These are phyloP conservation scores for Brachymystax lenok DNA, from an alignment of 2,797 vertebrate species.

Conservation along the genomic window DNA sequence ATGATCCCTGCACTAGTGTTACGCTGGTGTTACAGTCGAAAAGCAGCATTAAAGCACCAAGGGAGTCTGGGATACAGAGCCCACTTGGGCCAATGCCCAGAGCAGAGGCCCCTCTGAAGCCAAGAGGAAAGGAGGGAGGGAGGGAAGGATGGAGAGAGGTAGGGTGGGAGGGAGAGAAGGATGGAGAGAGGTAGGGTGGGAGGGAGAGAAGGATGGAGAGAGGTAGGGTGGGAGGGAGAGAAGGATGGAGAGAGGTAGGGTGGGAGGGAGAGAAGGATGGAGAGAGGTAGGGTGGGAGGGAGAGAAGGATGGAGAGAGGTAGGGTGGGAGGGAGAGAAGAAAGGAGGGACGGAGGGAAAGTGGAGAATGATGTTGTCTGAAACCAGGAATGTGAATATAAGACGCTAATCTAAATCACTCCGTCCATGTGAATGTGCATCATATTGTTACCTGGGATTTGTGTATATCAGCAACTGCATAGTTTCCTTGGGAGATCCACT, in stretches of 20 bases:
- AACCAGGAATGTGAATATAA: neutral
- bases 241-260: neutral
- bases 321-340: neutral
- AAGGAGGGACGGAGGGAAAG: neutral
- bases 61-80: constrained; percentile 40
- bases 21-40: too few species aligned
- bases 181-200: neutral
- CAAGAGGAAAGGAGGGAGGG: constrained; percentile 9
- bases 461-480: constrained; percentile 86
- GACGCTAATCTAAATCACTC: too few species aligned
- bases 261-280: neutral
- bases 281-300: neutral
- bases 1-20: too few species aligned
- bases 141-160: neutral
- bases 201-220: neutral
- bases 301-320: neutral
- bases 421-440: constrained; percentile 12
- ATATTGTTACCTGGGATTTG: constrained; percentile 84
- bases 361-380: neutral
- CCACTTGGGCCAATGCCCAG: constrained; percentile 41
- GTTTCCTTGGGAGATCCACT: constrained; percentile 92
- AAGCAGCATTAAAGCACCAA: constrained; percentile 31
- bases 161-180: neutral
- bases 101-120: constrained; percentile 10
- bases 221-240: neutral